phyloP scores from a whole-genome alignment of 2,888 invertebrate genomes.

The Cephus sareptanus region DNA sequence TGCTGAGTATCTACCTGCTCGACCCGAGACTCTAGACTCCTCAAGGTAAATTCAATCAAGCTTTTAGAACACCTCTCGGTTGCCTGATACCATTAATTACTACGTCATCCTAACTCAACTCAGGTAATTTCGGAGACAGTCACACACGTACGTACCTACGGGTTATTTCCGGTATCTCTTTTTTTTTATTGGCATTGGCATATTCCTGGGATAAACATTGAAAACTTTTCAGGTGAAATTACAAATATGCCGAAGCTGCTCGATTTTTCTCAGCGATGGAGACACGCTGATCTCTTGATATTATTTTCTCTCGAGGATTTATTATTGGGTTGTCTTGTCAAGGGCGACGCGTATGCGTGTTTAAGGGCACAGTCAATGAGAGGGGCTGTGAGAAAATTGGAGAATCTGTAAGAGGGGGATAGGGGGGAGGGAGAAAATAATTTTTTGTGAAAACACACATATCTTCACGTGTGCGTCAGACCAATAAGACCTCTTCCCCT shows the following conservation, averaged over 20 bases:
- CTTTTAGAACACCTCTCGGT: background rate
- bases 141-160: too few relatives aligned
- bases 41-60: background rate
- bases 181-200: too few relatives aligned
- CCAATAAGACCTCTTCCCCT: constrained; percentile 20
- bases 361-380: background rate
- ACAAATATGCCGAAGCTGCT: background rate
- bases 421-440: background rate
- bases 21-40: background rate
- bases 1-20: background rate
- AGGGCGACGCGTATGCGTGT: background rate
- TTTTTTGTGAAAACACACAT: constrained; percentile 9
- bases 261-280: background rate
- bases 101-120: background rate
- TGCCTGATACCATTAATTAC: background rate
- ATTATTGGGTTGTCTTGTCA: background rate
- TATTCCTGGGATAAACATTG: background rate
- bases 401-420: background rate
- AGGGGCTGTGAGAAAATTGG: background rate
- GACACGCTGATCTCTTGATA: too few relatives aligned
- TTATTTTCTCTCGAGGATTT: background rate
- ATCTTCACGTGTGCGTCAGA: constrained; percentile 22
- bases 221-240: background rate
- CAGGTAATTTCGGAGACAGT: background rate
- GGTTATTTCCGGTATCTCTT: background rate